phyloP scores from a whole-genome alignment of 64 coral and sea anemone species.

The Pachyseris speciosa region DNA sequence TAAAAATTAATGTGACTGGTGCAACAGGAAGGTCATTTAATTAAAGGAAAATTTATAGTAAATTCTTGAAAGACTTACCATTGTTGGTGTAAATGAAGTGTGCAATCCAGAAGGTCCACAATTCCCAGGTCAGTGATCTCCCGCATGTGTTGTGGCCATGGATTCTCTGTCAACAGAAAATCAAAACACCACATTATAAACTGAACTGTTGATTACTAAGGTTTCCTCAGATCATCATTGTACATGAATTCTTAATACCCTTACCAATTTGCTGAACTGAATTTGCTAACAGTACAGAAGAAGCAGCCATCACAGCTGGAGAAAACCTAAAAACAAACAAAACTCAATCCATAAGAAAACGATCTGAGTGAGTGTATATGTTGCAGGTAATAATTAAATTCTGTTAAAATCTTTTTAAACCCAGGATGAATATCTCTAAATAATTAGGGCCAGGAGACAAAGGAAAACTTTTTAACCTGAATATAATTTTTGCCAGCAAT shows the following conservation, averaged over 20 bases:
- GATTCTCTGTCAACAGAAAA: conserved; percentile 56
- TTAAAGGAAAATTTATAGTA: background rate
- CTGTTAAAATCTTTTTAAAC: too few relatives aligned
- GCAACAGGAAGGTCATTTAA: too few relatives aligned
- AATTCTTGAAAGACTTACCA: background rate
- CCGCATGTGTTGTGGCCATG: conserved; percentile 80
- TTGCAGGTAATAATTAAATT: too few relatives aligned
- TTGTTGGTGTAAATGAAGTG: conserved; percentile 83
- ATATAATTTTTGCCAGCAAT: too few relatives aligned
- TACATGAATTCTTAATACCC: too few relatives aligned
- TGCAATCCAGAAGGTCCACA: conserved; percentile 71
- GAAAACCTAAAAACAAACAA: conserved; percentile 66
- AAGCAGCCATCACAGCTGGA: conserved; percentile 73
- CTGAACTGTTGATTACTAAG: too few relatives aligned
- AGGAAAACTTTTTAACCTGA: too few relatives aligned
- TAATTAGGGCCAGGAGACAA: too few relatives aligned
- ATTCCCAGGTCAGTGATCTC: conserved; percentile 65
- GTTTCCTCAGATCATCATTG: too few relatives aligned
- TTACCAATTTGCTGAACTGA: conserved; percentile 77
- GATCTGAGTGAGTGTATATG: too few relatives aligned
- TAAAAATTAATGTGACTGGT: background rate
- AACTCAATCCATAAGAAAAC: background rate
- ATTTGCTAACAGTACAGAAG: conserved; percentile 74
- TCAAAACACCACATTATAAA: background rate
- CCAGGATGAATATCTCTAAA: too few relatives aligned